A percentile compares a stretch with the other conserved stretches of the same genome.
These are phyloP conservation scores for Myotis daubentonii DNA, from an alignment of 2,797 vertebrate species.

Conservation along the genomic window DNA sequence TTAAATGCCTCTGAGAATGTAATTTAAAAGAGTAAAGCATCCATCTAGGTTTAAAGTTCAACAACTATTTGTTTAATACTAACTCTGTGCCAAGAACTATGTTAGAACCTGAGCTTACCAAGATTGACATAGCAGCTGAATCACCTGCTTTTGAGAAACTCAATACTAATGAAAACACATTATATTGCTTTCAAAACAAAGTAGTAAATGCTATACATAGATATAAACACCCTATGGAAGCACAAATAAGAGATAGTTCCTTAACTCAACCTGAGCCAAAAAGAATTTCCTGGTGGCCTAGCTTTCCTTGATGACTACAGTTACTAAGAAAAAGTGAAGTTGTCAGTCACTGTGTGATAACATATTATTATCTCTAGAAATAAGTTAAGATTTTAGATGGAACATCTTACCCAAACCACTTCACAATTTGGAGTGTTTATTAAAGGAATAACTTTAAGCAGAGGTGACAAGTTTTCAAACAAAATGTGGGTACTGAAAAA, in stretches of 20 bases:
- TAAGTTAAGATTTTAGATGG: neutral
- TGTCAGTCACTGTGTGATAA: neutral
- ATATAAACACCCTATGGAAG: neutral
- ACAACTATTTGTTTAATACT: neutral
- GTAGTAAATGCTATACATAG: neutral
- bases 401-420: neutral
- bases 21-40: neutral
- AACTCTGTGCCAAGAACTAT: neutral
- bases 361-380: neutral
- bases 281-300: neutral
- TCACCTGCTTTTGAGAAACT: neutral
- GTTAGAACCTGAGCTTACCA: neutral
- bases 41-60: conserved; percentile 28
- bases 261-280: neutral
- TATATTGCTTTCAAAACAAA: conserved; percentile 10
- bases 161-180: neutral
- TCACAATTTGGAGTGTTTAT: neutral
- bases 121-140: neutral
- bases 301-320: neutral
- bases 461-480: neutral
- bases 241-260: neutral
- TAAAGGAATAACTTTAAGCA: neutral
- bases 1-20: neutral
- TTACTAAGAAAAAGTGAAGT: neutral
- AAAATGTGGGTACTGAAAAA: conserved; percentile 1